Evolutionary conservation across 2,888 invertebrate genomes (phyloP).

Genomic region (Sminthurinus aureus): DNA sequence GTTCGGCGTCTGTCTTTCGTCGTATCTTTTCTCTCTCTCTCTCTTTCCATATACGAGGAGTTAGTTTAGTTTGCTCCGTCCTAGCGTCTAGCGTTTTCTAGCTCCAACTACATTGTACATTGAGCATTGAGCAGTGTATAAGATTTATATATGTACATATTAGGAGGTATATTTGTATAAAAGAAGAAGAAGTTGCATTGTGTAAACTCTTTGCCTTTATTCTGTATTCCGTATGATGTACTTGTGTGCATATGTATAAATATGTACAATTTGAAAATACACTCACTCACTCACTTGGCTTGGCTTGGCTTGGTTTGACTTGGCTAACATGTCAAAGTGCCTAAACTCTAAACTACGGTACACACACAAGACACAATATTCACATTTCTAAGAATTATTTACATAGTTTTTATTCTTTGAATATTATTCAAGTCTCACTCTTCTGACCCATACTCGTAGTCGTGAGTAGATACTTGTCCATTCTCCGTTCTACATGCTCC

Average conservation of each 20-base stretch:
- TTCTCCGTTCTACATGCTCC: not conserved
- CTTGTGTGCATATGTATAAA: too few relatives aligned
- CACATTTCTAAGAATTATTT: slow-evolving; percentile 38
- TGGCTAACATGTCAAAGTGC: too few relatives aligned
- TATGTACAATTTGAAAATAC: too few relatives aligned
- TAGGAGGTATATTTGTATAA: slow-evolving; percentile 5
- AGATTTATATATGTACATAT: slow-evolving; percentile 6
- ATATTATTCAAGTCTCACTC: slow-evolving; percentile 17
- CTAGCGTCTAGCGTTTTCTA: not conserved
- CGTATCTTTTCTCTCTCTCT: slow-evolving; percentile 27
- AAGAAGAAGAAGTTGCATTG: not conserved
- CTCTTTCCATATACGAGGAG: not conserved
- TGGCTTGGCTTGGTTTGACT: too few relatives aligned
- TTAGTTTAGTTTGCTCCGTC: not conserved
- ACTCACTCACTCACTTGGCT: too few relatives aligned
- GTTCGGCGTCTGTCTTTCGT: slow-evolving; percentile 57
- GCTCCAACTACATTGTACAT: too few relatives aligned
- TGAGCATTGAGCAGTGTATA: not conserved
- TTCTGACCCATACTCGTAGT: slow-evolving; percentile 10
- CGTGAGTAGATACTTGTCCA: too few relatives aligned
- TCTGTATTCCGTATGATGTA: not conserved
- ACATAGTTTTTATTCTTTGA: slow-evolving; percentile 18
- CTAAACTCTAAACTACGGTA: too few relatives aligned
- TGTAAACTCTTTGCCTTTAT: slow-evolving; percentile 16
- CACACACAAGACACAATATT: not conserved